Evolutionary conservation across 2,888 invertebrate species (phyloP).

Genomic region (Synanthedon vespiformis): DNA sequence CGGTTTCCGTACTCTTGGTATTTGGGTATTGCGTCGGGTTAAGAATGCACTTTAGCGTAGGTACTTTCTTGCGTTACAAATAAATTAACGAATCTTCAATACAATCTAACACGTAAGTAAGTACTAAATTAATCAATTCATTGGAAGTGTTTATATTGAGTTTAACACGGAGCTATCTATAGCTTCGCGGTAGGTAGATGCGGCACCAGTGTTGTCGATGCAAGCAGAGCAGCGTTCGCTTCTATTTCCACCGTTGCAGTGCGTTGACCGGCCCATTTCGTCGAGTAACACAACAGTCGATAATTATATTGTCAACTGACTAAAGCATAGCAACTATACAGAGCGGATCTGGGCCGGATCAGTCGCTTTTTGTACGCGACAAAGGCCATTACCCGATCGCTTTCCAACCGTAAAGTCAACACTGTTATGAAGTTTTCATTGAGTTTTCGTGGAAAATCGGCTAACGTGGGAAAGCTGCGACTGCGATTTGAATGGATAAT

Average conservation of each 20-base stretch:
- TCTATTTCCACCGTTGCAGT: conserved; percentile 19
- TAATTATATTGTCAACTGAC: conserved; percentile 62
- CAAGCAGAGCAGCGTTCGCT: conserved; percentile 23
- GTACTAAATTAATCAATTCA: too few relatives aligned
- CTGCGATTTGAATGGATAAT: conserved; percentile 64
- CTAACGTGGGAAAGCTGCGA: conserved; percentile 52
- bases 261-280: conserved; percentile 45
- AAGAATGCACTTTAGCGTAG: too few relatives aligned
- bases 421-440: conserved; percentile 63
- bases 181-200: background rate
- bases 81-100: too few relatives aligned
- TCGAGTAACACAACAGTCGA: conserved; percentile 38
- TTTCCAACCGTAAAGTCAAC: conserved; percentile 57
- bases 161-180: too few relatives aligned
- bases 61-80: too few relatives aligned
- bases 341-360: conserved; percentile 59
- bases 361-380: conserved; percentile 59
- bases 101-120: too few relatives aligned
- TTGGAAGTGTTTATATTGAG: too few relatives aligned
- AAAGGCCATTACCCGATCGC: conserved; percentile 64
- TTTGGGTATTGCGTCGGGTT: too few relatives aligned
- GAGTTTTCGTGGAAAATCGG: conserved; percentile 53
- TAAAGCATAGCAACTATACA: conserved; percentile 54
- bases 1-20: too few relatives aligned
- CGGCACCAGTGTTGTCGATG: background rate